Conservation (phyloP, 2,888 invertebrate genomes). For the Rhamphomyia laevipes region DNA sequence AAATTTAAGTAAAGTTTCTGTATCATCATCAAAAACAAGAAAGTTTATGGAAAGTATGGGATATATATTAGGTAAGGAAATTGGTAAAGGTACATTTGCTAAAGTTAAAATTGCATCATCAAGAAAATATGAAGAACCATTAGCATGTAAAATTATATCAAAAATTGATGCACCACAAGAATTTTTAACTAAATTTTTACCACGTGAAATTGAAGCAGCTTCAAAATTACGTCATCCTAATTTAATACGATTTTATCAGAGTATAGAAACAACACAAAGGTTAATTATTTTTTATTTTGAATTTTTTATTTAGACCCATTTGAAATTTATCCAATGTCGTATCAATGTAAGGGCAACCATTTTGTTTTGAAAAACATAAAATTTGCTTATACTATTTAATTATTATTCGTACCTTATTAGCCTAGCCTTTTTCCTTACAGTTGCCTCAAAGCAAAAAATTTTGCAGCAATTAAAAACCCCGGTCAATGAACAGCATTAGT, state of each 20-base stretch:
- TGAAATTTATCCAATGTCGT: too few species aligned
- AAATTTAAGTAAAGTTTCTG: too few species aligned
- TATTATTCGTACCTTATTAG: too few species aligned
- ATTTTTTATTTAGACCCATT: too few species aligned
- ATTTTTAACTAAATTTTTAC: slow-evolving; percentile 67
- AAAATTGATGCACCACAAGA: slow-evolving; percentile 73
- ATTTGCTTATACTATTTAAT: too few species aligned
- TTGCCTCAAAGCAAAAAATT: too few species aligned
- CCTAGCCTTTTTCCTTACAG: too few species aligned
- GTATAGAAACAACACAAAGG: slow-evolving; percentile 77
- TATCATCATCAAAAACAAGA: too few species aligned
- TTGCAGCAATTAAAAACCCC: too few species aligned
- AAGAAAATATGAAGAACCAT: slow-evolving; percentile 56
- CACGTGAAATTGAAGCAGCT: slow-evolving; percentile 72
- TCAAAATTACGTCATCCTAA: slow-evolving; percentile 69
- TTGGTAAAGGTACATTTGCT: slow-evolving; percentile 73
- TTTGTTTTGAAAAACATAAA: too few species aligned
- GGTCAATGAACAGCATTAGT: too few species aligned
- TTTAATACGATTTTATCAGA: slow-evolving; percentile 67
- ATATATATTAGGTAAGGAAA: slow-evolving; percentile 59
- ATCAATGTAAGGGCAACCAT: too few species aligned
- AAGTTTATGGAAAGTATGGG: slow-evolving; percentile 50
- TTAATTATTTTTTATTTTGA: slow-evolving; percentile 27
- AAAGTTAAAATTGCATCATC: slow-evolving; percentile 70
- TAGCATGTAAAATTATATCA: slow-evolving; percentile 74